Evolutionary conservation across 92 coral and sea anemone genomes (phyloP).

Genomic region (Porites lobata): DNA sequence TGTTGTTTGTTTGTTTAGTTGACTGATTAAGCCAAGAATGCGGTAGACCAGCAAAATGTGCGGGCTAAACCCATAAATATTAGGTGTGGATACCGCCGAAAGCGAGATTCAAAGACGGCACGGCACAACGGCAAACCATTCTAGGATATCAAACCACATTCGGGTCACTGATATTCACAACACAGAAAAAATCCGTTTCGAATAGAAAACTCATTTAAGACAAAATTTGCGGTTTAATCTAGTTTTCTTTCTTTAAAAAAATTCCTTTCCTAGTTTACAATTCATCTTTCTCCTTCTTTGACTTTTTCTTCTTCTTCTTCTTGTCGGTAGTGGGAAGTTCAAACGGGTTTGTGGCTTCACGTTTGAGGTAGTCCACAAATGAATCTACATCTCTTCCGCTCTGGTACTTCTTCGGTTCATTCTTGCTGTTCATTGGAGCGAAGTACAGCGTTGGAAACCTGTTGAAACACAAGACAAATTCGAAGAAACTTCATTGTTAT

Average conservation of each 20-base stretch:
- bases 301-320: slow-evolving; percentile 69
- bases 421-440: slow-evolving; percentile 90
- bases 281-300: slow-evolving; percentile 64
- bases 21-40: too few species aligned
- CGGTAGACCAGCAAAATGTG: too few species aligned
- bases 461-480: background rate
- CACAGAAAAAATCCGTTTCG: background rate
- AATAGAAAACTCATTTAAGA: background rate
- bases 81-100: too few species aligned
- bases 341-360: slow-evolving; percentile 86
- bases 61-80: too few species aligned
- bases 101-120: too few species aligned
- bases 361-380: slow-evolving; percentile 84
- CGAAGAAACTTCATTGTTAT: too few species aligned
- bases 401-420: slow-evolving; percentile 85
- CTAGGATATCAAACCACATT: background rate
- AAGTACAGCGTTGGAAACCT: slow-evolving; percentile 98
- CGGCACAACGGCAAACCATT: too few species aligned
- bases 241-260: slow-evolving; percentile 19
- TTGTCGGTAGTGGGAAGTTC: slow-evolving; percentile 61
- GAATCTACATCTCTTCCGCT: slow-evolving; percentile 92
- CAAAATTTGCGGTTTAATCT: slow-evolving; percentile 27
- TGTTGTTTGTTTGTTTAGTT: too few species aligned
- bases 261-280: slow-evolving; percentile 7
- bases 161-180: background rate